These are phyloP conservation scores for Heliconius melpomene DNA, from an alignment of 1,140 invertebrate species.

Conservation along the genomic window DNA sequence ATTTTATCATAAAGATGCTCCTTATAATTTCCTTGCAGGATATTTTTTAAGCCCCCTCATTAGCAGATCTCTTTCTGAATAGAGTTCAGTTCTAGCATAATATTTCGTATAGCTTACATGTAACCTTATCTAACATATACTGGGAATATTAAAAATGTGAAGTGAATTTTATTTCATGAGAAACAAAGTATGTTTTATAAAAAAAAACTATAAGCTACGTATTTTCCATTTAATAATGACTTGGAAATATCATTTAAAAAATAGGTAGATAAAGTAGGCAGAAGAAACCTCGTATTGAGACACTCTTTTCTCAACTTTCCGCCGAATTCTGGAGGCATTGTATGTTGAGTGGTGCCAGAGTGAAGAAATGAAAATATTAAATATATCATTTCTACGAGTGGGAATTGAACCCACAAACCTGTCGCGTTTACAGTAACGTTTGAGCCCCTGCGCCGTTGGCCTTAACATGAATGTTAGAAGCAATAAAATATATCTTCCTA, in stretches of 20 bases:
- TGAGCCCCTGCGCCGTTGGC: too few species aligned
- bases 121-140: not conserved
- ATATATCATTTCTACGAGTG: too few species aligned
- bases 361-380: too few species aligned
- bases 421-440: too few species aligned
- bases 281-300: too few species aligned
- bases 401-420: too few species aligned
- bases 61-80: constrained; percentile 21
- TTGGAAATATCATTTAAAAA: not conserved
- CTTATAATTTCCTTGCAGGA: constrained; percentile 14
- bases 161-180: not conserved
- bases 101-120: constrained; percentile 7
- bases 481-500: too few species aligned
- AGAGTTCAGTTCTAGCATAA: not conserved
- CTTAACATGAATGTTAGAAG: too few species aligned
- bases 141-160: not conserved
- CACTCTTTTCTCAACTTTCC: too few species aligned
- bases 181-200: not conserved
- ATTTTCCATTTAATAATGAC: not conserved
- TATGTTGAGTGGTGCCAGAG: too few species aligned
- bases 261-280: not conserved
- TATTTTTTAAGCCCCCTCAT: constrained; percentile 12
- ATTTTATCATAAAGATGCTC: not conserved
- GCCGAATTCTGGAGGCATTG: too few species aligned
- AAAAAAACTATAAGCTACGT: not conserved